Evolutionary conservation across 35 echinoderm and acorn worm species (phyloP), one percentile per base, ranked within the genome.

Genomic region (Heliocidaris tuberculata): DNA sequence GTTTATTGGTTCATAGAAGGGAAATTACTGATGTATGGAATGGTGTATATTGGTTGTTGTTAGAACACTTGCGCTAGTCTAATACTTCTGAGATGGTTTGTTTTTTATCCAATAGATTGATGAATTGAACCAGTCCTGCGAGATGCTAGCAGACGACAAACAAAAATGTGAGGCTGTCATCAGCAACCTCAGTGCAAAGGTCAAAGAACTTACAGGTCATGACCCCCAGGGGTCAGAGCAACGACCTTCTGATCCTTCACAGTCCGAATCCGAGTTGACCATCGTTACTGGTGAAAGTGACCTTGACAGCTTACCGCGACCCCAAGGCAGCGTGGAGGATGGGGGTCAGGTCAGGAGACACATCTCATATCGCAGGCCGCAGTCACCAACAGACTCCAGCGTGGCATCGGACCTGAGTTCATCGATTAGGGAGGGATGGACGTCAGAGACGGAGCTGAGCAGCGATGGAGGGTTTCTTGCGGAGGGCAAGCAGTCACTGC

Each of bases 151-250:
- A 31, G 93, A 95, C 1, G 98, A 99, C 85, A 99, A 97, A 49
- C 85, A 96, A 31, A 85, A 94, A 32, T 95, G 98, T 65, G 98
- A 99, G 85, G 52, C 70, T 7, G 70, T 99, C 21, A 97, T 99
- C 27, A 92, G 88, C 87, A 95, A 90, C 49, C 93, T 99, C 50
- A 99, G 97, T 85, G 65, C 96, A 56, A 88, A 96, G 60, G 89
- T 98, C 42, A 94, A 96, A 15, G 56, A 86, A 17, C 31, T 98
- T 13, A 90, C 94, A 60, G 93, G 61, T 24, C 12, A 93, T 6
- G 85, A 48, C 32, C 86, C 56, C 2, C 88, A 97, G 4, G 94
- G 48, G 52, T 59, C 85, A 35, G 92, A 70, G 30, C 60, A 94
- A 7, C 90, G 32, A 61, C 47, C 93, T 30, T 52, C 42, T n/a